A percentile compares a stretch with the other conserved stretches of the same genome.
Evolutionary conservation across 2,113 vertebrate species (phyloP).

Genomic region (Salminus brasiliensis): DNA sequence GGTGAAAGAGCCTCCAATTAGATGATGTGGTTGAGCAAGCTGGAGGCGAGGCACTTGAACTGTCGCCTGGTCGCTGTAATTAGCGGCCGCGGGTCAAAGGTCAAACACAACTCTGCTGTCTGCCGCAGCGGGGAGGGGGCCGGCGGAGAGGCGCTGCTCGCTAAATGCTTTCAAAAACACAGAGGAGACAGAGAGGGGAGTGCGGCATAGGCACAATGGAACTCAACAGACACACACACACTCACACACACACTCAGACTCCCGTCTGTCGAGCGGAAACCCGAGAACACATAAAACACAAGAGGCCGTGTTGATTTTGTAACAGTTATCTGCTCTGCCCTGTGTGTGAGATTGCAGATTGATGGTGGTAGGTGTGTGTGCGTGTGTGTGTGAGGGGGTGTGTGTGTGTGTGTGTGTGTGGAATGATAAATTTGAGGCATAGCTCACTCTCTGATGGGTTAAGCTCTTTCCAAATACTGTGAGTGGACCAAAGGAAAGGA

Average conservation of each 20-base stretch:
- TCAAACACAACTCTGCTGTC: conserved; percentile 81
- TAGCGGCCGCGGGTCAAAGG: conserved; percentile 89
- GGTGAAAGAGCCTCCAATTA: conserved; percentile 84
- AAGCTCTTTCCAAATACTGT: conserved; percentile 28
- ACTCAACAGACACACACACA: conserved; percentile 21
- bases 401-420: conserved; percentile 29
- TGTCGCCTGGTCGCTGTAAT: conserved; percentile 93
- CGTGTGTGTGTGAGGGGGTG: conserved; percentile 25
- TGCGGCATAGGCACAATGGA: background rate
- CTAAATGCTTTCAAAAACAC: conserved; percentile 58
- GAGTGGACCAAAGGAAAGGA: conserved; percentile 6
- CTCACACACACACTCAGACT: conserved; percentile 27
- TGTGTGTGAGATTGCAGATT: conserved; percentile 38
- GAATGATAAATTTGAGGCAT: conserved; percentile 47
- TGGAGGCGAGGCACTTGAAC: conserved; percentile 84
- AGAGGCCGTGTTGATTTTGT: conserved; percentile 70
- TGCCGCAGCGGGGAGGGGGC: conserved; percentile 82
- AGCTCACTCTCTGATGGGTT: conserved; percentile 31
- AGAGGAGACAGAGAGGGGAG: conserved; percentile 41
- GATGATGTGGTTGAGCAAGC: conserved; percentile 81
- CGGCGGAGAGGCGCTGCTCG: conserved; percentile 39
- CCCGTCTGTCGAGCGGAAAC: conserved; percentile 62
- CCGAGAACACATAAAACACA: conserved; percentile 66
- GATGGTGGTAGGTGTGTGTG: conserved; percentile 1
- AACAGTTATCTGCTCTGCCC: conserved; percentile 64